Percentiles rank a stretch among this genome's conserved stretches.
phyloP scores from a whole-genome alignment of 1,140 invertebrate genomes.

The Sarcophaga peregrina region DNA sequence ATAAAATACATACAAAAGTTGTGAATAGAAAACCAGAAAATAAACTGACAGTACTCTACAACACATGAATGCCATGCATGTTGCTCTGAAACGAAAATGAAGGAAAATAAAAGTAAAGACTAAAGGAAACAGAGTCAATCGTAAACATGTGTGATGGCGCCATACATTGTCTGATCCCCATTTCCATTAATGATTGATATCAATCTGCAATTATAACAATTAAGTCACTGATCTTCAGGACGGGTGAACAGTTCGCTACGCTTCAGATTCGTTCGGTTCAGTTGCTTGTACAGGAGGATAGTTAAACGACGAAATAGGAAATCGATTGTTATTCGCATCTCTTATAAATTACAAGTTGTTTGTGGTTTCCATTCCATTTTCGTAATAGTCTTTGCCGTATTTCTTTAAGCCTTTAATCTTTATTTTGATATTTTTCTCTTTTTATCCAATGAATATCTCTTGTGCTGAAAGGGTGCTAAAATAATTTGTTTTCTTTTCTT shows the following conservation, averaged over 20 bases:
- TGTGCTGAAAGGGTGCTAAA: constrained; percentile 31
- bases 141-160: constrained; percentile 35
- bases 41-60: no score
- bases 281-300: neutral
- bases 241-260: neutral
- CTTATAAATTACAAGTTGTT: constrained; percentile 30
- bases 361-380: neutral
- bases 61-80: no score
- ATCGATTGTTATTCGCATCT: neutral
- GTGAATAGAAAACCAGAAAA: no score
- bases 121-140: neutral
- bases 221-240: constrained; percentile 37
- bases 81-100: no score
- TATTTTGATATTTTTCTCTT: no score
- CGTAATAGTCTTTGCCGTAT: neutral
- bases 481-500: constrained; percentile 14
- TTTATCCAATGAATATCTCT: constrained; percentile 10
- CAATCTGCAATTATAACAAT: constrained; percentile 37
- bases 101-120: no score
- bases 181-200: constrained; percentile 32
- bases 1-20: no score
- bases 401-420: neutral
- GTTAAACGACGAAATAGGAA: neutral
- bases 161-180: neutral
- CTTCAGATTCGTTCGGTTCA: no score